Evolutionary conservation across 2,888 invertebrate species (phyloP).

Genomic region (Volucella zonaria): DNA sequence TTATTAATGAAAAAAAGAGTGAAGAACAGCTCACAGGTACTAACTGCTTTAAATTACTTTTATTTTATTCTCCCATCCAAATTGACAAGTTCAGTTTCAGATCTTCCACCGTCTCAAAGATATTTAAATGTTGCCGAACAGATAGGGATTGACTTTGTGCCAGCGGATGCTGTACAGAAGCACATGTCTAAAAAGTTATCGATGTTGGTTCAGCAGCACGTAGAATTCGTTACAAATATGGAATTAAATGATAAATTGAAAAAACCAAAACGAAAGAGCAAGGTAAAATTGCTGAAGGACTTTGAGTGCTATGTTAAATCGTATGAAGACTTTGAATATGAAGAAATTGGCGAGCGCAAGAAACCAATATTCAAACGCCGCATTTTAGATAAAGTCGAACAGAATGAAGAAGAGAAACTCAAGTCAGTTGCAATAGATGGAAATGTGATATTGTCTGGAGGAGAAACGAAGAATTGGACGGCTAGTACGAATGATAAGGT

Average conservation of each 20-base stretch:
- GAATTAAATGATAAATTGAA: neutral
- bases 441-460: constrained; percentile 73
- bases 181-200: constrained; percentile 77
- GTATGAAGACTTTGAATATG: constrained; percentile 77
- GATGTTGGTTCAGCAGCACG: constrained; percentile 74
- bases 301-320: constrained; percentile 76
- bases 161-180: constrained; percentile 76
- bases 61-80: neutral
- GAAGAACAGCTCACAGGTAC: no score
- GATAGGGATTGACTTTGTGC: constrained; percentile 75
- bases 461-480: constrained; percentile 76
- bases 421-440: constrained; percentile 75
- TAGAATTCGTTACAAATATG: constrained; percentile 75
- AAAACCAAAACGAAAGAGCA: constrained; percentile 55
- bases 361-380: constrained; percentile 77
- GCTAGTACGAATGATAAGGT: constrained; percentile 74
- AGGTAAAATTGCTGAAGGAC: constrained; percentile 75
- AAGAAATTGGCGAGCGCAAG: constrained; percentile 71
- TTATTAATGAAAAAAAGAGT: constrained; percentile 16
- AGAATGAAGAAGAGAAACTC: constrained; percentile 43
- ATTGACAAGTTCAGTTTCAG: constrained; percentile 23
- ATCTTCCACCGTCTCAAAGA: constrained; percentile 76
- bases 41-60: neutral
- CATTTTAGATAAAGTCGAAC: constrained; percentile 46
- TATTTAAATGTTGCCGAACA: constrained; percentile 69